Conservation (phyloP, 1,140 invertebrate genomes). For the Elymnias hypermnestra region DNA sequence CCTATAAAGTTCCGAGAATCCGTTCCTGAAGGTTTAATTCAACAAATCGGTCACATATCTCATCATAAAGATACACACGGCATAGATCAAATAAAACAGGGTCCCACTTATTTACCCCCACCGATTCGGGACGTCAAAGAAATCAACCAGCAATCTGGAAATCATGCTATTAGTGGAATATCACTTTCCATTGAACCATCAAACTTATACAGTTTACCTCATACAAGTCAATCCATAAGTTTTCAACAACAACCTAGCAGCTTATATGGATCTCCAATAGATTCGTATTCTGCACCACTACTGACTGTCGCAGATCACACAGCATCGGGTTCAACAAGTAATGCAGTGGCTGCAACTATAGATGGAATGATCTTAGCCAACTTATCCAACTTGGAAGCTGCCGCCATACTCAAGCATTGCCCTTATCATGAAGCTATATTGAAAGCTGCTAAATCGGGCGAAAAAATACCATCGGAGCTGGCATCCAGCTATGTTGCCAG, state of each 20-base stretch:
- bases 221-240: constrained; percentile 48
- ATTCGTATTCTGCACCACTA: constrained; percentile 74
- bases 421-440: constrained; percentile 73
- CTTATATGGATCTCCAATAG: constrained; percentile 65
- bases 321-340: constrained; percentile 57
- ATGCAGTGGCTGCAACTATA: constrained; percentile 54
- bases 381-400: constrained; percentile 60
- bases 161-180: constrained; percentile 35
- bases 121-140: constrained; percentile 77
- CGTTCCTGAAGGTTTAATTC: constrained; percentile 80
- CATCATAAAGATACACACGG: constrained; percentile 73
- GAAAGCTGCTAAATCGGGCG: constrained; percentile 59
- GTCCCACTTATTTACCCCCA: constrained; percentile 79
- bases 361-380: constrained; percentile 65
- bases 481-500: constrained; percentile 64
- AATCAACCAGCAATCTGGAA: constrained; percentile 37
- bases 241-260: constrained; percentile 50
- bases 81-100: constrained; percentile 62
- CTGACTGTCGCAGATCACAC: constrained; percentile 69
- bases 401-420: constrained; percentile 72
- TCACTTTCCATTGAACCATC: constrained; percentile 67
- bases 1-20: constrained; percentile 83
- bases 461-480: constrained; percentile 60
- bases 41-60: constrained; percentile 78
- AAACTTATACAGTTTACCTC: constrained; percentile 71